phyloP scores from a whole-genome alignment of 2,888 invertebrate genomes.

The Tortricodes alternella region DNA sequence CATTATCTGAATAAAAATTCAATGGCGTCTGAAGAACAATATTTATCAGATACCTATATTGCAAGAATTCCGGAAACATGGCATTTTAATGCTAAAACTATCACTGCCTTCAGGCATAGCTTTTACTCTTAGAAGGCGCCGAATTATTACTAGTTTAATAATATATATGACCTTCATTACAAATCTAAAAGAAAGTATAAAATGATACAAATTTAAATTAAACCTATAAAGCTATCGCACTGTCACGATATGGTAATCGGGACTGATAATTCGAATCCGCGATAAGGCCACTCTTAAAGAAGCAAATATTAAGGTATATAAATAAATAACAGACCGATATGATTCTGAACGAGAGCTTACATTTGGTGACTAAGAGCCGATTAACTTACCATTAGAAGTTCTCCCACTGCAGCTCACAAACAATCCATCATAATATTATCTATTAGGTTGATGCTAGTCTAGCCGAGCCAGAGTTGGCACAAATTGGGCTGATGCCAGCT shows the following conservation, averaged over 20 bases:
- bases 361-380: conserved; percentile 38
- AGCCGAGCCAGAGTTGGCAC: conserved; percentile 52
- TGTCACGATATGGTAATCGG: conserved; percentile 67
- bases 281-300: conserved; percentile 53
- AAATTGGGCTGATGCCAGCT: conserved; percentile 68
- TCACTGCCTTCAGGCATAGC: too few relatives aligned
- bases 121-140: too few relatives aligned
- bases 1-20: not conserved
- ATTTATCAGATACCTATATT: not conserved
- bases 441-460: conserved; percentile 43
- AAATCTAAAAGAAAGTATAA: conserved; percentile 3
- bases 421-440: conserved; percentile 45
- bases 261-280: conserved; percentile 56
- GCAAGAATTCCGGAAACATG: too few relatives aligned
- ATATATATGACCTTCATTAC: not conserved
- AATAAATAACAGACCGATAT: conserved; percentile 17
- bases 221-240: conserved; percentile 50
- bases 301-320: not conserved
- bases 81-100: too few relatives aligned
- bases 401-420: conserved; percentile 45
- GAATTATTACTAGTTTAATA: too few relatives aligned
- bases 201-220: conserved; percentile 18
- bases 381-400: conserved; percentile 46
- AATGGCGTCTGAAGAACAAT: not conserved
- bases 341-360: conserved; percentile 8